Conservation (phyloP, 2,888 invertebrate species). For the Hyposoter dolosus region DNA sequence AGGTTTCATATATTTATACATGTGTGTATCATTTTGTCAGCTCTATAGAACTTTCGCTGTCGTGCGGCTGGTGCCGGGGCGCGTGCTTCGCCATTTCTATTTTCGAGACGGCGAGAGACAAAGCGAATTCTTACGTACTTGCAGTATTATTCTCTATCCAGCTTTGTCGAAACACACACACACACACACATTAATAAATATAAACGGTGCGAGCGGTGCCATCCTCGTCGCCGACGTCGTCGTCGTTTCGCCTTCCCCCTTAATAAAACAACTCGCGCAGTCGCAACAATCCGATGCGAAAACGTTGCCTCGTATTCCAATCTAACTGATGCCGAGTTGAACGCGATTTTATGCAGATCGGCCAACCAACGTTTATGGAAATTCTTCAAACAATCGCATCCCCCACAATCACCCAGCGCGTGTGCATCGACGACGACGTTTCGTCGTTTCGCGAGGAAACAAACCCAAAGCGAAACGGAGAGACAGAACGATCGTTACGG, state of each 20-base stretch:
- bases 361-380: constrained; percentile 70
- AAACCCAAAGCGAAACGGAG: neutral
- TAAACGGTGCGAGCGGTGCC: constrained; percentile 57
- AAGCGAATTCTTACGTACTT: constrained; percentile 62
- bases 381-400: constrained; percentile 68
- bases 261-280: constrained; percentile 60
- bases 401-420: constrained; percentile 25
- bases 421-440: constrained; percentile 13
- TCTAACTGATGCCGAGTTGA: constrained; percentile 60
- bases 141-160: constrained; percentile 52
- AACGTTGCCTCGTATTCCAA: constrained; percentile 64
- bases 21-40: constrained; percentile 39
- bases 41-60: constrained; percentile 11
- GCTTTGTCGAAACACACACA: constrained; percentile 2
- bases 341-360: constrained; percentile 71
- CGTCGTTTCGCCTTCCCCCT: constrained; percentile 41
- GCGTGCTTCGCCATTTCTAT: constrained; percentile 66
- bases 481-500: constrained; percentile 46
- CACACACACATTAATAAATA: constrained; percentile 13
- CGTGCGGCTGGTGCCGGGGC: constrained; percentile 55
- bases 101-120: constrained; percentile 64
- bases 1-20: constrained; percentile 55
- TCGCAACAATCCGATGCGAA: constrained; percentile 60
- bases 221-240: constrained; percentile 53
- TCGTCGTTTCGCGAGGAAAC: constrained; percentile 11